Conservation (phyloP, 2,888 invertebrate genomes). For the Dasypogon diadema region DNA sequence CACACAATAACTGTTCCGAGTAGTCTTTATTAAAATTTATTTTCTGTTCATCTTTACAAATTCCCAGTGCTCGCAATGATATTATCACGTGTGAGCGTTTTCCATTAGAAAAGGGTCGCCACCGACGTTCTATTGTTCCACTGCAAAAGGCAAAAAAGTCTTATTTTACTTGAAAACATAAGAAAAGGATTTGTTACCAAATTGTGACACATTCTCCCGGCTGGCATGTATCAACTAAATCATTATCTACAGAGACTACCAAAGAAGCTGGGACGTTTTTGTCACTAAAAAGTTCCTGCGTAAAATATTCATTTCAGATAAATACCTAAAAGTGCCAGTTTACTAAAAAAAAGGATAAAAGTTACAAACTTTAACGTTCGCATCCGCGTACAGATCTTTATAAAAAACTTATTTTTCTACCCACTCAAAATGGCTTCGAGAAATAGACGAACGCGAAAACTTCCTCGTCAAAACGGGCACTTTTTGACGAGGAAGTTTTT, state of each 20-base stretch:
- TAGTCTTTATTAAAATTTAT: slow-evolving; percentile 77
- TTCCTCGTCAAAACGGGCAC: no score
- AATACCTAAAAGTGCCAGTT: no score
- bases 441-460: no score
- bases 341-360: no score
- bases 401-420: no score
- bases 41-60: slow-evolving; percentile 76
- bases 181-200: slow-evolving; percentile 74
- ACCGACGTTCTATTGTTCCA: slow-evolving; percentile 81
- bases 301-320: neutral
- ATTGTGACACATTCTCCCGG: slow-evolving; percentile 90
- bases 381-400: no score
- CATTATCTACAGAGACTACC: slow-evolving; percentile 85
- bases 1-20: slow-evolving; percentile 68
- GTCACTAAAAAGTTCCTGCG: slow-evolving; percentile 82
- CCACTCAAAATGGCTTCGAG: no score
- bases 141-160: no score
- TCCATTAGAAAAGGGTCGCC: slow-evolving; percentile 74
- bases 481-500: no score
- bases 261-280: slow-evolving; percentile 79
- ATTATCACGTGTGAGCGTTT: slow-evolving; percentile 51
- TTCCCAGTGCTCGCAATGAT: slow-evolving; percentile 67
- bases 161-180: no score
- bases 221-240: slow-evolving; percentile 87
- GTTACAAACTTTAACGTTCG: no score